Evolutionary conservation across 2,113 vertebrate genomes (phyloP), one percentile per base, ranked within the genome.

Genomic region (Vombatus ursinus): DNA sequence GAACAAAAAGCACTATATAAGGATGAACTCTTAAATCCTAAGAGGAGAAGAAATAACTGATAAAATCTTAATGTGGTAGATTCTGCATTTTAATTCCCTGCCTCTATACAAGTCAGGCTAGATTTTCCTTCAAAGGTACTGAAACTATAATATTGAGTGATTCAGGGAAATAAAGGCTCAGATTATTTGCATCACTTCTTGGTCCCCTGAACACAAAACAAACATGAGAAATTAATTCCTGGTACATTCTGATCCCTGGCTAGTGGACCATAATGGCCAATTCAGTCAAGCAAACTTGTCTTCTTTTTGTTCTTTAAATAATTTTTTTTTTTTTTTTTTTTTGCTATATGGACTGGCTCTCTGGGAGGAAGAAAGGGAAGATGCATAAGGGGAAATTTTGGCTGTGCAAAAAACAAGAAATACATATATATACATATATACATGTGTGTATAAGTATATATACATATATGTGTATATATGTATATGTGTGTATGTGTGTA

Each of bases 401-500:
- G 5, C 5, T 84, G 2, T 7, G 16, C 22, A 84, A 84, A 84
- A 77, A 22, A 84, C 31, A n/a, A 68, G 31, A 68, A 2, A 61
- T 61, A 31, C 53, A 25, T 25, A 25, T 25, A 24, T 6, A 24
- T 3, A 53, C 16, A 23, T 5, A 53, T 22, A 25, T 6, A 7
- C 8, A 12, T 51, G 51, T 51, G 51, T 51, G 10, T n/a, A 52
- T 11, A 52, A 8, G 12, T 11, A 52, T 14, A 52, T 52, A 52
- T 54, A 54, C 52, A 53, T 16, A 53, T 23, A 53, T 49, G 48
- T 25, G 3, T 54, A 8, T 2, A 26, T 8, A 8, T 8, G 19
- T 19, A 9, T 19, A 9, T 9, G 3, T 52, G 16, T 22, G 3
- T 52, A 16, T 52, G 1, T 19, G 1, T 2, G 1, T 19, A 26